A percentile compares a stretch with the other conserved stretches of the same genome.
phyloP scores from a whole-genome alignment of 2,888 invertebrate genomes.

The Aphidoletes aphidimyza region DNA sequence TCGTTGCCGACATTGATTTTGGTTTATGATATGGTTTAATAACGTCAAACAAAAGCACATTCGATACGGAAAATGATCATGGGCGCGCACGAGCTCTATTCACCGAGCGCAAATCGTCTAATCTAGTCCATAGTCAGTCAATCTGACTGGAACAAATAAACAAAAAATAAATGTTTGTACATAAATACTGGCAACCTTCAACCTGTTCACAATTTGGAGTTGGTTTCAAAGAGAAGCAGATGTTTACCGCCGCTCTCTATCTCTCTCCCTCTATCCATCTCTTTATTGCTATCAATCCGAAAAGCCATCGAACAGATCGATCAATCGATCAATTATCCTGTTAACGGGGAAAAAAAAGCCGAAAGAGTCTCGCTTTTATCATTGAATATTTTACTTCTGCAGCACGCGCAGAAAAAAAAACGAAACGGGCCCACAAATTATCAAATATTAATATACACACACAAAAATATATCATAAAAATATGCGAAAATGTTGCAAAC shows the following conservation, averaged over 20 bases:
- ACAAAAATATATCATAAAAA: not conserved
- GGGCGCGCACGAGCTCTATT: too few relatives aligned
- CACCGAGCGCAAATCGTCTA: too few relatives aligned
- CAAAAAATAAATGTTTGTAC: not conserved
- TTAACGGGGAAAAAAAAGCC: too few relatives aligned
- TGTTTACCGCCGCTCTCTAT: not conserved
- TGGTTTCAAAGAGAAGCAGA: not conserved
- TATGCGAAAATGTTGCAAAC: not conserved
- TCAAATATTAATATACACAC: too few relatives aligned
- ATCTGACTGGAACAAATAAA: too few relatives aligned
- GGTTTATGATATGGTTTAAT: conserved; percentile 42
- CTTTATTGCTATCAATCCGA: too few relatives aligned
- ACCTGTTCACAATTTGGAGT: conserved; percentile 2
- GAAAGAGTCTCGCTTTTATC: too few relatives aligned
- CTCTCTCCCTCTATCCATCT: too few relatives aligned
- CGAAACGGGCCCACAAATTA: too few relatives aligned
- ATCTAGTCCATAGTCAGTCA: too few relatives aligned
- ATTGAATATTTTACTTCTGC: too few relatives aligned
- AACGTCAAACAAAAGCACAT: not conserved
- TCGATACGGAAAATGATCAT: not conserved
- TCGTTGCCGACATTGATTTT: conserved; percentile 46
- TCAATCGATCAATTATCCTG: not conserved
- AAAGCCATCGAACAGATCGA: not conserved
- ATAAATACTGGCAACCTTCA: not conserved
- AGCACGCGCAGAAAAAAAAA: too few relatives aligned